Conservation (phyloP, 2,113 vertebrate genomes). For the Rhipidura dahli region DNA sequence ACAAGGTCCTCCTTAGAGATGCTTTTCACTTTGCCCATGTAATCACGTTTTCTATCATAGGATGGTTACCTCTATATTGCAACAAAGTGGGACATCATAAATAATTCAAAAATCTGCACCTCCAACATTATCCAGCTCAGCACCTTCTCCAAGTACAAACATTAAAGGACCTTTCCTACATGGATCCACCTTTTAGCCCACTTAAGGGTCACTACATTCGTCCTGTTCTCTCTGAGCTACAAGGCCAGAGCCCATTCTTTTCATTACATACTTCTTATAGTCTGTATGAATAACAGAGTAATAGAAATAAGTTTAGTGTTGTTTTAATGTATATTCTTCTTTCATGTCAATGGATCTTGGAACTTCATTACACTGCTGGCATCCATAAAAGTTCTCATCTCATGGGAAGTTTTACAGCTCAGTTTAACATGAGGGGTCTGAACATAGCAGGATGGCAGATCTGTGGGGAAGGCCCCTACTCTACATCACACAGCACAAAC, state of each 20-base stretch:
- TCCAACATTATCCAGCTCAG: not conserved
- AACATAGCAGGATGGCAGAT: not conserved
- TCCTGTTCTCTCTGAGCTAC: not conserved
- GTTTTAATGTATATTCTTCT: not conserved
- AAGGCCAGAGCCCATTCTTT: not conserved
- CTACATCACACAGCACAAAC: not conserved
- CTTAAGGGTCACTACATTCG: not conserved
- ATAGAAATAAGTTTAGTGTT: not conserved
- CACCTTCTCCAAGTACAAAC: not conserved
- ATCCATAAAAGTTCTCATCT: not conserved
- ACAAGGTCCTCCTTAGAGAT: not conserved
- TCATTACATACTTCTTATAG: not conserved
- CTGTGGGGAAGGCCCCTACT: not conserved
- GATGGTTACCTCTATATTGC: not conserved
- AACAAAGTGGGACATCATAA: not conserved
- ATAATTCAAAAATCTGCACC: not conserved
- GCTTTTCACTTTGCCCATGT: not conserved
- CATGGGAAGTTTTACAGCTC: not conserved
- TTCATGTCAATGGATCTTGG: not conserved
- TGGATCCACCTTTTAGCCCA: not conserved
- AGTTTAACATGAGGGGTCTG: not conserved
- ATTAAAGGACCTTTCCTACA: not conserved
- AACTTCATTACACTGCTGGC: not conserved
- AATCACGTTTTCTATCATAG: not conserved
- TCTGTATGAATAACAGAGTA: not conserved